Evolutionary conservation across 1,140 invertebrate genomes (phyloP).

Genomic region (Cryptotermes secundus): DNA sequence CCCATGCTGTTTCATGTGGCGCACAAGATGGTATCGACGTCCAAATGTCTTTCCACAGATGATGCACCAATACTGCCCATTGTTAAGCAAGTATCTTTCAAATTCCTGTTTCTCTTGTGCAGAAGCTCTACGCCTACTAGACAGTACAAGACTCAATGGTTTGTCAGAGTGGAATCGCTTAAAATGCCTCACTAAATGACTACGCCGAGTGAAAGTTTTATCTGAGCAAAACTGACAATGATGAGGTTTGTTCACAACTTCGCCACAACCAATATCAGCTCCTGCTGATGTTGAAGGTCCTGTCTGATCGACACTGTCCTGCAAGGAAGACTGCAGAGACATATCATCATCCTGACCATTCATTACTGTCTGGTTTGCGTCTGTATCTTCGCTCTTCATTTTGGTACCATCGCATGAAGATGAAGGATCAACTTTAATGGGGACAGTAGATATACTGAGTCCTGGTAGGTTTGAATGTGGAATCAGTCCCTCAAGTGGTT

Average conservation of each 20-base stretch:
- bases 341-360: slow-evolving; percentile 8
- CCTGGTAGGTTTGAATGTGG: background rate
- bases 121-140: background rate
- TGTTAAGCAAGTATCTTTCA: slow-evolving; percentile 25
- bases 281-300: background rate
- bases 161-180: slow-evolving; percentile 34
- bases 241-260: slow-evolving; percentile 20
- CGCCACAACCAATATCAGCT: background rate
- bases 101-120: slow-evolving; percentile 10
- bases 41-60: slow-evolving; percentile 40
- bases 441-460: background rate
- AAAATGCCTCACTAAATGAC: slow-evolving; percentile 39
- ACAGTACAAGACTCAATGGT: slow-evolving; percentile 21
- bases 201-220: slow-evolving; percentile 39
- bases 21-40: slow-evolving; percentile 38
- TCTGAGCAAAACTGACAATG: slow-evolving; percentile 33
- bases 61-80: slow-evolving; percentile 33
- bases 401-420: background rate
- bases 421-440: background rate
- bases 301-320: background rate
- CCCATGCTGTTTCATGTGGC: slow-evolving; percentile 38
- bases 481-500: background rate
- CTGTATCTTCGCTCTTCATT: background rate
- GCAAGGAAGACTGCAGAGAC: background rate
- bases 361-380: background rate